Base-by-base conservation (phyloP, 2,797 vertebrate genomes). In the Bovichtus diacanthus region DNA sequence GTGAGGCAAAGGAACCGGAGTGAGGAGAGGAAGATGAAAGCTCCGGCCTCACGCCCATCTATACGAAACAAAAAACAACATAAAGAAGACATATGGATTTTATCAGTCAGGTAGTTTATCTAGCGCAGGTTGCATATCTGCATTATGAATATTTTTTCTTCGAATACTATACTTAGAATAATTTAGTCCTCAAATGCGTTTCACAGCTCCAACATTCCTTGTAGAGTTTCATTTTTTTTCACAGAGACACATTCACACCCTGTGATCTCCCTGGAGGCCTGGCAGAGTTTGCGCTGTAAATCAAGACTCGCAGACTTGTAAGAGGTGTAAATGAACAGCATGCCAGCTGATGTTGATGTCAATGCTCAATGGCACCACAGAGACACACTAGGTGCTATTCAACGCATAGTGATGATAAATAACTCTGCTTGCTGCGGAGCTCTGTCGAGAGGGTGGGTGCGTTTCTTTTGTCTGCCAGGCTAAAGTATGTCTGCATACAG, bases 251-350 rank as follows among this genome's bases (percentile, higher is more conserved):
- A 78, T 87, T 91, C 87, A 73, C 88, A 86, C 82, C 66, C 73
- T 75, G 70, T 71, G 76, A 81, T 87, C 80, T 89, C 88, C 73
- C 87, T 29, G 60, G 76, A 81, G 82, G 76, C 89, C 79, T 78
- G 84, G 75, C 69, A 76, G 86, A 84, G 78, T 87, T 84, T 69
- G 81, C 19, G 78, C 84, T 83, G 85, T 88, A 92, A 92, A 91
- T 93, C 89, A 84, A 83, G 81, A 77, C 75, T 91, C 84, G 49
- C 87, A 83, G 88, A 85, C 87, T 78, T 84, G 87, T 72, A 69
- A 81, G 87, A 93, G 90, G 94, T 95, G 94, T 89, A 94, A 95
- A 95, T 94, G 93, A 95, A 92, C 87, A 88, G 82, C 87, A 84
- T 82, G 87, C 83, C 87, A 86, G 91, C 90, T 87, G 83, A 92